Evolutionary conservation across 2,888 invertebrate genomes (phyloP), one percentile per base, ranked within the genome.

Genomic region (Altica lythri): DNA sequence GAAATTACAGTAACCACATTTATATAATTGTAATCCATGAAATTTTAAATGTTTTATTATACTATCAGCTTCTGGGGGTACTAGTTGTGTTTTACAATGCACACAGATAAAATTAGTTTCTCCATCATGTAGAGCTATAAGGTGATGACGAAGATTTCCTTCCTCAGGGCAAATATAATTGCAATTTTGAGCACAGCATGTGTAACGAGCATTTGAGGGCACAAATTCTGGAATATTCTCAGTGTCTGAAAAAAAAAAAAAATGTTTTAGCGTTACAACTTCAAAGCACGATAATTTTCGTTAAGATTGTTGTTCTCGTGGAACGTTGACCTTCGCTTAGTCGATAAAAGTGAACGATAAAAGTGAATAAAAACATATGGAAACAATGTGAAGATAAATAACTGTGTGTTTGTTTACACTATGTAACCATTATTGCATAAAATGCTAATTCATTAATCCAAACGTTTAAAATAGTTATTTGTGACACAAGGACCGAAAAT

Each of bases 11-110:
- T 79, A 76, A 0, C 83, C 81, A 73, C 92, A 93, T 63, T 86
- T 86, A 73, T 84, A 90, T 25, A 93, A 75, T 53, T 81, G 80
- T 4, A 79, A 77, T 59, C 89, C 89, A 75, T 93, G 92, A 77
- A 88, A 83, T 68, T 86, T 84, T 55, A 92, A 78, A 74, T 93
- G 93, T 42, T 82, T 79, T 8, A 87, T 74, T 51, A 91, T 56
- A 29, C 34, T 60, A 18, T 72, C 72, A 2, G 67, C 61, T 34
- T 71, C 70, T 3, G 63, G 45, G 30, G 83, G 75, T 8, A 77
- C 75, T 38, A 83, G 77, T 53, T 81, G 76, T 8, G 79, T 76
- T 13, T 83, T 81, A 71, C 92, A 92, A 73, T 92, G 91, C 0
- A 84, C 83, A 72, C 92, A 92, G 10, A 63, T 69, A 59, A 75